A percentile compares a stretch with the other conserved stretches of the same genome.
These are phyloP conservation scores for Cyrtorhinus lividipennis DNA, from an alignment of 1,140 invertebrate genomes.

Conservation along the genomic window DNA sequence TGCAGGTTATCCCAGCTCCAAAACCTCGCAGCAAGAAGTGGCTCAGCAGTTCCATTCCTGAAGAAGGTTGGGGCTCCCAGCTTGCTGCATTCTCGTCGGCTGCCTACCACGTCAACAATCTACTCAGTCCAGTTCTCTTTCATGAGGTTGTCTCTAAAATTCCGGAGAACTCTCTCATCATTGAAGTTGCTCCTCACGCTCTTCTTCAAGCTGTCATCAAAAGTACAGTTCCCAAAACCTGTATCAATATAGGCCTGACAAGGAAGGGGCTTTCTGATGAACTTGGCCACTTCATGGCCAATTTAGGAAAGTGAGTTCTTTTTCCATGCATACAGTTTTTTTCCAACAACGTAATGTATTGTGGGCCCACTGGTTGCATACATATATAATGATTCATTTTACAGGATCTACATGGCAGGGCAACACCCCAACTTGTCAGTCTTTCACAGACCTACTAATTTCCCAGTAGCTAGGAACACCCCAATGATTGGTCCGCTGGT, in stretches of 20 bases:
- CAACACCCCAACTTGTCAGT: conserved; percentile 55
- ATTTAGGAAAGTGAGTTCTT: conserved; percentile 62
- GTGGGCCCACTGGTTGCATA: no score
- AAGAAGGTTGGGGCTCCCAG: conserved; percentile 60
- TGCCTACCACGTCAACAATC: conserved; percentile 92
- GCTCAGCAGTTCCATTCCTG: conserved; percentile 84
- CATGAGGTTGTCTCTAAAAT: conserved; percentile 68
- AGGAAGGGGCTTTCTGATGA: conserved; percentile 51
- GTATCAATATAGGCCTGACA: conserved; percentile 59
- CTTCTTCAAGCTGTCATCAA: conserved; percentile 77
- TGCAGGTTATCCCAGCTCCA: conserved; percentile 56
- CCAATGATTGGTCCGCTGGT: conserved; percentile 72
- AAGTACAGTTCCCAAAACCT: conserved; percentile 34
- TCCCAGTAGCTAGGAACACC: conserved; percentile 79
- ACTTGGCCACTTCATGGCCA: conserved; percentile 48
- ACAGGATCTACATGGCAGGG: conserved; percentile 61
- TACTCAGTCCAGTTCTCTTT: conserved; percentile 72
- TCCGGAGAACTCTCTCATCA: conserved; percentile 71
- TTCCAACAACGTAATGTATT: not conserved
- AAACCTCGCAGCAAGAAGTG: conserved; percentile 65
- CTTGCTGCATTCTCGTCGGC: conserved; percentile 70
- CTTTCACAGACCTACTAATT: conserved; percentile 58
- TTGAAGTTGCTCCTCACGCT: conserved; percentile 88
- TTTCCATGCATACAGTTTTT: no score
- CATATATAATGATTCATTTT: no score